Percentiles rank a stretch among this genome's conserved stretches.
These are phyloP conservation scores for Chascanopsetta lugubris DNA, from an alignment of 2,113 vertebrate genomes.

Conservation along the genomic window DNA sequence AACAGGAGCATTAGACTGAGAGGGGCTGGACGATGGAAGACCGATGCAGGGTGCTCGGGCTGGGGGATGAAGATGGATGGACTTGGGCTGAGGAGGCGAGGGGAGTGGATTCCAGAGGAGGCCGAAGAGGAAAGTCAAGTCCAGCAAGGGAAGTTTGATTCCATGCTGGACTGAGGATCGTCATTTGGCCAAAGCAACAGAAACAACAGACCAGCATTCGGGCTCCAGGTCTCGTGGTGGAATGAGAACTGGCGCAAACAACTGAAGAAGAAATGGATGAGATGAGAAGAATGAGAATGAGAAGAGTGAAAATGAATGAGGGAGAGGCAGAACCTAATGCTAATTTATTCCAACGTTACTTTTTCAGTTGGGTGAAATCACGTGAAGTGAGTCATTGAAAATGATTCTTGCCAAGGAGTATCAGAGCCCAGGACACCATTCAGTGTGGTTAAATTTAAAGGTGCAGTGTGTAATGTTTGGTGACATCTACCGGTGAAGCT, in stretches of 20 bases:
- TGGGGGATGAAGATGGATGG: constrained; percentile 10
- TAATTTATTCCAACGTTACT: neutral
- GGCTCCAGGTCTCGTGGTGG: constrained; percentile 7
- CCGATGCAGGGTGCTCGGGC: neutral
- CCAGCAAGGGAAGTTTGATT: constrained; percentile 3
- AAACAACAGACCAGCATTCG: neutral
- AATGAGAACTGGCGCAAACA: constrained; percentile 6
- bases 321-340: neutral
- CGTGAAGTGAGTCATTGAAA: neutral
- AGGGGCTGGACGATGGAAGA: constrained; percentile 15
- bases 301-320: neutral
- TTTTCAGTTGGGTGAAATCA: neutral
- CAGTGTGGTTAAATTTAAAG: too few relatives aligned
- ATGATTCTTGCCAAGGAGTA: neutral
- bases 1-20: constrained; percentile 1
- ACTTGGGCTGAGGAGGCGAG: constrained; percentile 12
- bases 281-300: neutral
- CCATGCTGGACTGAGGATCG: neutral
- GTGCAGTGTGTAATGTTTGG: too few relatives aligned
- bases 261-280: neutral
- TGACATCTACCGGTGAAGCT: too few relatives aligned
- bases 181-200: constrained; percentile 7
- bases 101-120: constrained; percentile 1
- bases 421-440: neutral
- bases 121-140: constrained; percentile 10